A percentile compares a stretch with the other conserved stretches of the same genome.
Evolutionary conservation across 2,888 invertebrate species (phyloP).

Genomic region (Malthinus flaveolus): DNA sequence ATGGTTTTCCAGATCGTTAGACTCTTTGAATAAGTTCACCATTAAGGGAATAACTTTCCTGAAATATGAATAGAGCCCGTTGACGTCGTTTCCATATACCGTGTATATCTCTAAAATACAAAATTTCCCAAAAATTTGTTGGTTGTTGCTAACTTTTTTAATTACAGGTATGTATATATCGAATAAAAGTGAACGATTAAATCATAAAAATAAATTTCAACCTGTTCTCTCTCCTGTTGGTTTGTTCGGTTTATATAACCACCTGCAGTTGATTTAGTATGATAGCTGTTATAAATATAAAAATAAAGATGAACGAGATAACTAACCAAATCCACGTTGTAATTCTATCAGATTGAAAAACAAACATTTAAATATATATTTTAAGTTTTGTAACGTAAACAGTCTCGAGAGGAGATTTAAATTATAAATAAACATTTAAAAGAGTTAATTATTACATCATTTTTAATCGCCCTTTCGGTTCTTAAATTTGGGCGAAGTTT

Average conservation of each 20-base stretch:
- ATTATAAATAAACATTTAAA: conserved; percentile 1
- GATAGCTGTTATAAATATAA: conserved; percentile 6
- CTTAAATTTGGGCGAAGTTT: conserved; percentile 16
- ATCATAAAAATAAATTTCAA: neutral
- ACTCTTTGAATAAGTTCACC: conserved; percentile 29
- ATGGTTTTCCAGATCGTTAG: conserved; percentile 30
- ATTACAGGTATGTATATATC: neutral
- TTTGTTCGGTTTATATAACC: neutral
- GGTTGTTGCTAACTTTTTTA: too few relatives aligned
- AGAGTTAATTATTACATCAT: neutral
- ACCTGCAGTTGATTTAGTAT: conserved; percentile 5
- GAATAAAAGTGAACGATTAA: conserved; percentile 1
- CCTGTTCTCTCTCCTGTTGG: neutral
- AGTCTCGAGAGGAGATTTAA: neutral
- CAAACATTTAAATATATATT: neutral
- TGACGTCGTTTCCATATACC: conserved; percentile 30
- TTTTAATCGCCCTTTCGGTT: neutral
- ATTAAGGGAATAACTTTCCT: conserved; percentile 29
- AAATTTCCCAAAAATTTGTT: too few relatives aligned
- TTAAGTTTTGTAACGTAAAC: neutral
- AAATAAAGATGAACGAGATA: conserved; percentile 7
- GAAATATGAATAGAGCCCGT: conserved; percentile 27
- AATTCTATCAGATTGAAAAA: conserved; percentile 6
- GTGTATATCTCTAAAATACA: conserved; percentile 9
- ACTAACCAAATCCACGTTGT: conserved; percentile 2